These are phyloP conservation scores for Crossoptilon crossoptilon DNA, from an alignment of 2,797 vertebrate genomes.

Conservation along the genomic window DNA sequence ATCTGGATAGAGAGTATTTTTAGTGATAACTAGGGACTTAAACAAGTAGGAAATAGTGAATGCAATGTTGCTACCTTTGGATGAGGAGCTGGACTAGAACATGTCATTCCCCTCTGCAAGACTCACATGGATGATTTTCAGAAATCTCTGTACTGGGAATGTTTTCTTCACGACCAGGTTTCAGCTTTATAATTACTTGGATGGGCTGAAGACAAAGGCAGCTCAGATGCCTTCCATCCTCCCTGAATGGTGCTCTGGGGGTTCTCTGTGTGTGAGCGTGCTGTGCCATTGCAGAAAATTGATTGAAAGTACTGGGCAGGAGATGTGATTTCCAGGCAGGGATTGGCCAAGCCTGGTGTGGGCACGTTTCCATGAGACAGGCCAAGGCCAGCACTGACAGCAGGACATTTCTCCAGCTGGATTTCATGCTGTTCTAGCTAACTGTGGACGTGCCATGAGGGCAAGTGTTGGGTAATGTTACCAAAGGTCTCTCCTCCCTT, in stretches of 20 bases:
- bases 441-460: neutral
- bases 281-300: rapidly evolving
- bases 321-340: neutral
- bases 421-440: neutral
- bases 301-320: neutral
- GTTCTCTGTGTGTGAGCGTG: rapidly evolving
- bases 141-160: neutral
- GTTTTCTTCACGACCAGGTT: neutral
- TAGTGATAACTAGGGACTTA: neutral
- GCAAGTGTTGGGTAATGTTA: neutral
- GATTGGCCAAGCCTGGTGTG: neutral
- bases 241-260: neutral
- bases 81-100: too few relatives aligned
- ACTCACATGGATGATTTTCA: neutral
- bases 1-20: neutral
- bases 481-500: slow-evolving; percentile 31
- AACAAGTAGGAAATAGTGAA: too few relatives aligned
- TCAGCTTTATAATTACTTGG: neutral
- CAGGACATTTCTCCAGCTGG: neutral
- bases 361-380: neutral
- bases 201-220: neutral
- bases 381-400: neutral
- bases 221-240: neutral
- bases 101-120: too few relatives aligned
- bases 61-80: too few relatives aligned